These are phyloP conservation scores for Caenorhabditis parvicauda DNA, from an alignment of 2,888 invertebrate species.

Conservation along the genomic window DNA sequence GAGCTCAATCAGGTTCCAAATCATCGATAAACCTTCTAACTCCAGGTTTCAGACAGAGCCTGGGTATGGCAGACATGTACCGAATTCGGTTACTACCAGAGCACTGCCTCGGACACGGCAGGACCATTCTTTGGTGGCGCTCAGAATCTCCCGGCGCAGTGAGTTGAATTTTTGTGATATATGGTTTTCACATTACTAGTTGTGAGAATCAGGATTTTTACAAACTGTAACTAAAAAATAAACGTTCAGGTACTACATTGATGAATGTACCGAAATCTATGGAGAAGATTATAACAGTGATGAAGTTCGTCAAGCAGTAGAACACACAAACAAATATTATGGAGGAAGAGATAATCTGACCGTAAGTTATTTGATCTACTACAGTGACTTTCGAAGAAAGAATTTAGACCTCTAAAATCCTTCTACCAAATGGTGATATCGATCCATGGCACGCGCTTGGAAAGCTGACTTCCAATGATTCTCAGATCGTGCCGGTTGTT, in stretches of 20 bases:
- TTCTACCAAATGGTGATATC: slow-evolving; percentile 38
- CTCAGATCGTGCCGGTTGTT: slow-evolving; percentile 28
- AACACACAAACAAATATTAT: slow-evolving; percentile 40
- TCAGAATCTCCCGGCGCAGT: slow-evolving; percentile 24
- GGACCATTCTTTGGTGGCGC: slow-evolving; percentile 36
- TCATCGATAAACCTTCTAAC: background rate
- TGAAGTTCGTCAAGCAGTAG: slow-evolving; percentile 28
- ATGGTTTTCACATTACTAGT: background rate
- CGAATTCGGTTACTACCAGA: slow-evolving; percentile 92
- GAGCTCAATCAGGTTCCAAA: slow-evolving; percentile 15
- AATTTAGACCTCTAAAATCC: slow-evolving; percentile 26
- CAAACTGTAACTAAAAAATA: background rate
- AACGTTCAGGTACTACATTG: slow-evolving; percentile 25
- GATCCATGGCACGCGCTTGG: slow-evolving; percentile 45
- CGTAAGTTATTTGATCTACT: slow-evolving; percentile 5
- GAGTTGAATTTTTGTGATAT: background rate
- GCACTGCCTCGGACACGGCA: slow-evolving; percentile 69
- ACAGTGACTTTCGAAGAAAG: background rate
- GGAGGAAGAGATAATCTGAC: slow-evolving; percentile 36
- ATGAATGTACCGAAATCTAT: slow-evolving; percentile 42
- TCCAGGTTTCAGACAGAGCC: slow-evolving; percentile 72
- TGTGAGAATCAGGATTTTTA: background rate
- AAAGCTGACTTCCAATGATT: slow-evolving; percentile 17
- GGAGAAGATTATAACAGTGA: slow-evolving; percentile 26
- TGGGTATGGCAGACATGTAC: slow-evolving; percentile 94